Conservation (phyloP, 1,140 invertebrate genomes). For the Brachionus manjavacas region DNA sequence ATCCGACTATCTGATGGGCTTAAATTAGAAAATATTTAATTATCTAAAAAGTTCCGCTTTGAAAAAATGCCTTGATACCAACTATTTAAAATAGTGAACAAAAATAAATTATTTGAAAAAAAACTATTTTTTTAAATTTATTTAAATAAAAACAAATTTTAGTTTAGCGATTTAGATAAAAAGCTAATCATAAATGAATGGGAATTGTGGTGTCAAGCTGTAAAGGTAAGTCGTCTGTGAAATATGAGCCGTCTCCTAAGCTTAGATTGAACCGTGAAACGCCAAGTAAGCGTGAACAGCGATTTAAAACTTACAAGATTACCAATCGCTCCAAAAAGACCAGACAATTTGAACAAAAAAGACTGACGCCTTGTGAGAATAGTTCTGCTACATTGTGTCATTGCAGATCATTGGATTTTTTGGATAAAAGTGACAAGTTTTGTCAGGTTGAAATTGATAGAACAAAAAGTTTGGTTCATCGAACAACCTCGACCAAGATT, state of each 20-base stretch:
- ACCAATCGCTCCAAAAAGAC: neutral
- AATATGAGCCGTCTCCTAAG: neutral
- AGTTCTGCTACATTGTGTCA: neutral
- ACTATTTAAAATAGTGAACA: neutral
- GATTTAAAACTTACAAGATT: conserved; percentile 30
- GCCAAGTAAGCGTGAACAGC: neutral
- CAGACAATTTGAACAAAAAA: neutral
- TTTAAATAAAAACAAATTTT: too few species aligned
- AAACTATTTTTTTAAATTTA: too few species aligned
- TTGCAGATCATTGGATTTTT: neutral
- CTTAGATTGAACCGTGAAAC: neutral
- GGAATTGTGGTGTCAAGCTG: conserved; percentile 26
- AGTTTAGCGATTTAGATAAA: neutral
- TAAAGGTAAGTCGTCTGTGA: neutral
- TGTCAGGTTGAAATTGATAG: neutral
- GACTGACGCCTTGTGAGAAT: neutral
- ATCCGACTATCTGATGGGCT: neutral
- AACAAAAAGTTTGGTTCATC: neutral
- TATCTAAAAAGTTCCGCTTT: neutral
- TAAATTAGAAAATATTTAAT: neutral
- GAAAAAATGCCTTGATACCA: neutral
- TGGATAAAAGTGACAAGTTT: neutral
- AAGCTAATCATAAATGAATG: conserved; percentile 23
- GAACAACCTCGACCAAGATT: neutral
- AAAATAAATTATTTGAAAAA: neutral